Evolutionary conservation across 2,888 invertebrate species (phyloP).

Genomic region (Macropis europaea): DNA sequence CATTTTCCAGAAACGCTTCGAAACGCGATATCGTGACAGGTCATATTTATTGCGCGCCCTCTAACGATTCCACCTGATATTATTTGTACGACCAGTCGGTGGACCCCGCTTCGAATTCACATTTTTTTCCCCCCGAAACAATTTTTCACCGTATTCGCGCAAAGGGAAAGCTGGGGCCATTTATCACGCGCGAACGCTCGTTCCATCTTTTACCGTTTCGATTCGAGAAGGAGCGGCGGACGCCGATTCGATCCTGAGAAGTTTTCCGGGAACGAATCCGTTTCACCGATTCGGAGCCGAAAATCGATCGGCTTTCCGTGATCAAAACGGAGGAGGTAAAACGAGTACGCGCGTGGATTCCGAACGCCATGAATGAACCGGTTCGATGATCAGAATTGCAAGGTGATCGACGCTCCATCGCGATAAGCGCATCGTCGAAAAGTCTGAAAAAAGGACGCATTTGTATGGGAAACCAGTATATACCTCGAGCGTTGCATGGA

Average conservation of each 20-base stretch:
- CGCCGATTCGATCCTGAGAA: background rate
- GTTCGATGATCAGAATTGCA: too few relatives aligned
- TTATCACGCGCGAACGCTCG: background rate
- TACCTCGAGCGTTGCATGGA: too few relatives aligned
- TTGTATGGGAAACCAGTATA: too few relatives aligned
- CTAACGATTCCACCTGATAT: slow-evolving; percentile 14
- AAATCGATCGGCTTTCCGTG: slow-evolving; percentile 7
- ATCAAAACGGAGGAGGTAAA: too few relatives aligned
- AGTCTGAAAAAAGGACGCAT: too few relatives aligned
- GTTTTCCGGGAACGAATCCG: slow-evolving; percentile 4
- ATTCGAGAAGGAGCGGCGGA: background rate
- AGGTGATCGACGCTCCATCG: too few relatives aligned
- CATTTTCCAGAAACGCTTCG: slow-evolving; percentile 11
- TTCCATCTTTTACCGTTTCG: background rate
- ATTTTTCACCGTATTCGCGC: background rate
- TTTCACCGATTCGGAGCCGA: background rate
- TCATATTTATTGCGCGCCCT: slow-evolving; percentile 37
- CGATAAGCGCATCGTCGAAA: too few relatives aligned
- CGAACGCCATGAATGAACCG: too few relatives aligned
- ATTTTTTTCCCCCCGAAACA: background rate
- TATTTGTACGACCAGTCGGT: slow-evolving; percentile 35
- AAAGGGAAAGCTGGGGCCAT: background rate
- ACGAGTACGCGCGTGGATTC: too few relatives aligned
- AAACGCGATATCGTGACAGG: slow-evolving; percentile 31
- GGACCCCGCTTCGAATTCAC: background rate